phyloP scores from a whole-genome alignment of 2,113 vertebrate genomes.

The Pollachius pollachius region DNA sequence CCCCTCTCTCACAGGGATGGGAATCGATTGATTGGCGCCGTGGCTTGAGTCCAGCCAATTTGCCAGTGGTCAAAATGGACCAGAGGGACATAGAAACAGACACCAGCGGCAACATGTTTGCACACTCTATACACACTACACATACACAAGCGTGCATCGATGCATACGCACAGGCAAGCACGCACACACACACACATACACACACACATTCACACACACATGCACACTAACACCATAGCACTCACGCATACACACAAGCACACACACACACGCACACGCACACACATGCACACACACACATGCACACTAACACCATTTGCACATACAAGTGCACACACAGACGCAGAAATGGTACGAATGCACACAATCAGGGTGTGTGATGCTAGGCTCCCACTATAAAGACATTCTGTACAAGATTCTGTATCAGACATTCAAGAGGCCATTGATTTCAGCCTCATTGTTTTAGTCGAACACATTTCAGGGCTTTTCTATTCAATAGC shows the following conservation, averaged over 20 bases:
- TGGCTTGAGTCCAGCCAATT: neutral
- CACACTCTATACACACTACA: neutral
- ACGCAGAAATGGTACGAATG: neutral
- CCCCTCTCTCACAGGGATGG: slow-evolving; percentile 22
- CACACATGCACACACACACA: slow-evolving; percentile 3
- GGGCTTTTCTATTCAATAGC: too few species aligned
- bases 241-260: neutral
- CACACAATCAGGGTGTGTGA: neutral
- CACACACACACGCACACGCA: too few species aligned
- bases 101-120: neutral
- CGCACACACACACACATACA: neutral
- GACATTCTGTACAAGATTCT: too few species aligned
- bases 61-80: neutral
- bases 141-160: neutral
- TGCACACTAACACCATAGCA: too few species aligned
- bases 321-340: neutral
- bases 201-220: neutral
- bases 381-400: too few species aligned
- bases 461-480: too few species aligned
- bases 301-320: neutral
- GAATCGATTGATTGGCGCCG: slow-evolving; percentile 30
- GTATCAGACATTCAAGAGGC: too few species aligned
- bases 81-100: neutral
- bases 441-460: too few species aligned
- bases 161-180: neutral